phyloP scores from a whole-genome alignment of 2,888 invertebrate genomes.

The Linnaemya vulpina region DNA sequence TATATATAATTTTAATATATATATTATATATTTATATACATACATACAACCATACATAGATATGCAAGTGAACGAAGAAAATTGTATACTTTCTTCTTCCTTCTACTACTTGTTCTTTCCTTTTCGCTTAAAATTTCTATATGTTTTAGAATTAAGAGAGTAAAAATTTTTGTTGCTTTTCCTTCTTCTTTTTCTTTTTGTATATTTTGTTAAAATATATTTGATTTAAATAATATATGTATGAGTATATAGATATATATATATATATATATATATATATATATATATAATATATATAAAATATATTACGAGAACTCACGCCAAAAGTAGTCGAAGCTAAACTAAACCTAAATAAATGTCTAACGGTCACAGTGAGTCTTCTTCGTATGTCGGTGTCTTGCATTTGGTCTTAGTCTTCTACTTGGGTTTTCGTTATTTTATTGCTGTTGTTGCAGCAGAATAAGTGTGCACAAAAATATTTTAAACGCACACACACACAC shows the following conservation, averaged over 20 bases:
- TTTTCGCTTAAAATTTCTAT: slow-evolving; percentile 44
- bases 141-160: slow-evolving; percentile 57
- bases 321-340: slow-evolving; percentile 72
- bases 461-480: slow-evolving; percentile 44
- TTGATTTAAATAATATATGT: slow-evolving; percentile 64
- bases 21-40: slow-evolving; percentile 53
- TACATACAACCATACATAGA: slow-evolving; percentile 26
- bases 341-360: slow-evolving; percentile 71
- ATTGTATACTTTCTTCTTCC: slow-evolving; percentile 57
- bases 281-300: slow-evolving; percentile 55
- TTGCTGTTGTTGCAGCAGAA: slow-evolving; percentile 10
- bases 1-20: slow-evolving; percentile 58
- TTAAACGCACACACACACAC: slow-evolving; percentile 27
- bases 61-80: slow-evolving; percentile 60
- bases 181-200: background rate
- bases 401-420: slow-evolving; percentile 69
- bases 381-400: slow-evolving; percentile 68
- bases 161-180: slow-evolving; percentile 40
- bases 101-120: slow-evolving; percentile 14
- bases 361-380: slow-evolving; percentile 72
- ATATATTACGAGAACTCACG: slow-evolving; percentile 70
- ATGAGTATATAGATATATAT: slow-evolving; percentile 36
- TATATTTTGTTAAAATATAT: slow-evolving; percentile 57
- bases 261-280: slow-evolving; percentile 39
- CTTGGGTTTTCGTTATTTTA: slow-evolving; percentile 59